Conservation (phyloP, 2,113 vertebrate genomes). For the Smithornis capensis region DNA sequence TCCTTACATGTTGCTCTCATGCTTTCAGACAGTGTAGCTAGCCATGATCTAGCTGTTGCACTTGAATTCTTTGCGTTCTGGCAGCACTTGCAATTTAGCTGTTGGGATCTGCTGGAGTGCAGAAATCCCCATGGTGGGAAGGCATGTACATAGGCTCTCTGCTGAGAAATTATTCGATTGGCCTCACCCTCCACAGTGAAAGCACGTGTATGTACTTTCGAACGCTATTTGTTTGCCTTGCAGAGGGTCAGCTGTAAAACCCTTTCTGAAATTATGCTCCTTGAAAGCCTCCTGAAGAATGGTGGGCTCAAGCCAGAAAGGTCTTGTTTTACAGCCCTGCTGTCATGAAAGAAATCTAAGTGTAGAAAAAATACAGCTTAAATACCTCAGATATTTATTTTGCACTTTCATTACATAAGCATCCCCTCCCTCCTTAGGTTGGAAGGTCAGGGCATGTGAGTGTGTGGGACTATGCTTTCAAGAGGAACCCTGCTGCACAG, state of each 20-base stretch:
- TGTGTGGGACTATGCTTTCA: background rate
- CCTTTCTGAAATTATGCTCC: background rate
- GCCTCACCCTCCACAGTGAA: background rate
- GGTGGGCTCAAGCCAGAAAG: background rate
- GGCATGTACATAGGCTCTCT: background rate
- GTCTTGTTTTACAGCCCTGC: background rate
- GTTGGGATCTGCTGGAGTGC: background rate
- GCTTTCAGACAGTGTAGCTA: background rate
- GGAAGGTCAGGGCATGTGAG: background rate
- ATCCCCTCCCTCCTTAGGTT: background rate
- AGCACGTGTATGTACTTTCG: background rate
- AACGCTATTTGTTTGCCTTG: background rate
- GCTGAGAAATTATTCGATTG: background rate
- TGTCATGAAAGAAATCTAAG: background rate
- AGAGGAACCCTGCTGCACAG: background rate
- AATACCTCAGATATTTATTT: conserved; percentile 41
- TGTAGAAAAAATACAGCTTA: background rate
- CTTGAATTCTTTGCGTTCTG: conserved; percentile 1
- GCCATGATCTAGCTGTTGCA: background rate
- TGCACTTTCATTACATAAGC: background rate
- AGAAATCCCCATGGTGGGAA: background rate
- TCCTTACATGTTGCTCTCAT: background rate
- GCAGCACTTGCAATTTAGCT: background rate
- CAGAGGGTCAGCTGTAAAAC: background rate
- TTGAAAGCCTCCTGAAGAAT: background rate